Conservation (phyloP, 2,797 vertebrate species). For the Podarcis siculus region DNA sequence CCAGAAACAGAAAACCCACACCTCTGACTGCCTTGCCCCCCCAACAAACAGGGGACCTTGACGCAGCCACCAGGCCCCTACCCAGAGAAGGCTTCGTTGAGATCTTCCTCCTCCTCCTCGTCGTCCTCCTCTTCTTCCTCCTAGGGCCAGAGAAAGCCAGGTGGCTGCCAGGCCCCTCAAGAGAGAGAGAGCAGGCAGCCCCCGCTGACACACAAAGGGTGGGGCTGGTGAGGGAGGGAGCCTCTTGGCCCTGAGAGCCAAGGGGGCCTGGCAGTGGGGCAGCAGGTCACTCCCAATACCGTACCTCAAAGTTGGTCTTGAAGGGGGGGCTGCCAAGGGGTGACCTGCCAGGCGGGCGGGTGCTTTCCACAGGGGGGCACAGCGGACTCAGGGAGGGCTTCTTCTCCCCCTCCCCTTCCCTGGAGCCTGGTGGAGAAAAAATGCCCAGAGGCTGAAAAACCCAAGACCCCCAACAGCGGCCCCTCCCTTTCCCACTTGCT, state of each 20-base stretch:
- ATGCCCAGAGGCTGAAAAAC: background rate
- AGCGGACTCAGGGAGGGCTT: slow-evolving; percentile 56
- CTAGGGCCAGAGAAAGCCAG: background rate
- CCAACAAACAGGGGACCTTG: background rate
- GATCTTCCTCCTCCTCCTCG: slow-evolving; percentile 82
- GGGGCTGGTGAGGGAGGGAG: background rate
- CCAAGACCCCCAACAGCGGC: background rate
- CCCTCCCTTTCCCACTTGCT: no score
- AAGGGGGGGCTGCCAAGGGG: slow-evolving; percentile 58
- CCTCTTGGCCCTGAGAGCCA: background rate
- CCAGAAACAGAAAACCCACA: no score
- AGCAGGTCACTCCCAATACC: slow-evolving; percentile 25
- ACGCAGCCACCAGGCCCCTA: slow-evolving; percentile 63
- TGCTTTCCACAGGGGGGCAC: slow-evolving; percentile 61
- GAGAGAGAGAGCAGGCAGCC: no score
- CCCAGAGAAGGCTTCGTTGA: slow-evolving; percentile 85
- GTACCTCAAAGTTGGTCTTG: slow-evolving; percentile 69
- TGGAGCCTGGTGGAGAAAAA: background rate
- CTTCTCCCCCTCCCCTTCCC: background rate
- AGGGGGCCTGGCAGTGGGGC: no score
- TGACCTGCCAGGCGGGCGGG: slow-evolving; percentile 38
- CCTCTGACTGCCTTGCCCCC: background rate
- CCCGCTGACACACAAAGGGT: background rate
- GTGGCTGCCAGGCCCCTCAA: no score
- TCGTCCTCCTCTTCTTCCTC: slow-evolving; percentile 58